Base-by-base conservation (phyloP, 2,888 invertebrate genomes). In the Diarsia brunnea region DNA sequence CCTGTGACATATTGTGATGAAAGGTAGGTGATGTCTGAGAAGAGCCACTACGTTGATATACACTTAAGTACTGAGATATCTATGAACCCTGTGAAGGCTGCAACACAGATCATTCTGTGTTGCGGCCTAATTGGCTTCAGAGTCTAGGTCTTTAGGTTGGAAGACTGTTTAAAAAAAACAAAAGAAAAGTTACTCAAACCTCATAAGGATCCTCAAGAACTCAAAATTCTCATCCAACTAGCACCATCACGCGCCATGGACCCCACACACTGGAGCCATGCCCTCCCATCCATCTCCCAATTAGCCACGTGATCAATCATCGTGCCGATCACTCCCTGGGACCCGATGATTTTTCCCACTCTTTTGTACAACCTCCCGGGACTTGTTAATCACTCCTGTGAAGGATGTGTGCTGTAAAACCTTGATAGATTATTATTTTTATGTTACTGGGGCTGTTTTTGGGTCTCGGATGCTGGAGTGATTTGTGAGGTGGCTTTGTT, bases 271-370 rank as follows among this genome's bases (percentile, higher is more conserved):
- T 79, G 75, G 82, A 77, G 68, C 69, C 74, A 74, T 74, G 82
- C 77, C 69, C 83, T 71, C 19, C 96, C 97, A 98, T 98, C 98
- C 97, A 98, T 98, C 98, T 98, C 97, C 97, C 98, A 98, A 98
- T 98, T 98, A 98, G 97, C 95, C 87, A 90, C 90, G 92, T 96
- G 97, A 98, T 98, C 98, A 97, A 98, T 98, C 98, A 98, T 98
- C 97, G 95, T 92, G 88, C 93, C 93, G 95, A 96, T 96, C 95
- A 95, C 95, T 95, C 95, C 96, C 95, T 89, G 87, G 95, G 93
- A 92, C 92, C 91, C 93, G 92, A 95, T 95, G 93, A 95, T 94
- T 95, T 95, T 95, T 95, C 92, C 91, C 92, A 93, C 93, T 94
- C 92, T 93, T 92, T 90, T 89, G 87, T 88, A 88, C 79, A 90